A percentile compares a stretch with the other conserved stretches of the same genome.
phyloP scores from a whole-genome alignment of 2,113 vertebrate species.

The Lycaon pictus region DNA sequence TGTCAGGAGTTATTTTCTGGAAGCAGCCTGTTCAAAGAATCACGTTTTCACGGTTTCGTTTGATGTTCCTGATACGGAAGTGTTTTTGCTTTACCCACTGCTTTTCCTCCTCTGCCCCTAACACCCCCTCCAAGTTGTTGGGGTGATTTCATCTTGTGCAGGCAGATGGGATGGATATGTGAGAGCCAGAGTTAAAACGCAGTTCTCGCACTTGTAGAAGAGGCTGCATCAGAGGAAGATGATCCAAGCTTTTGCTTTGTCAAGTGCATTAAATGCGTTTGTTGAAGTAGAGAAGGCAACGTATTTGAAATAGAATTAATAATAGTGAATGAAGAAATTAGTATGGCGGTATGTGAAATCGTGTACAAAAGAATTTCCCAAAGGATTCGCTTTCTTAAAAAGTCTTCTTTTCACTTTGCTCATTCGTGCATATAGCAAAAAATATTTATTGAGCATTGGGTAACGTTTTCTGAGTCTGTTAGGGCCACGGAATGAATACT shows the following conservation, averaged over 20 bases:
- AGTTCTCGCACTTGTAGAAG: slow-evolving; percentile 43
- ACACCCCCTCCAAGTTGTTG: neutral
- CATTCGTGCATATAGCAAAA: slow-evolving; percentile 26
- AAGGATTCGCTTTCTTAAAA: slow-evolving; percentile 39
- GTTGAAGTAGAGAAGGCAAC: slow-evolving; percentile 31
- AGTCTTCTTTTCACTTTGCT: slow-evolving; percentile 52
- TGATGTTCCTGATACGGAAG: neutral
- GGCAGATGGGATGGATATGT: slow-evolving; percentile 7
- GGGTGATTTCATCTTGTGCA: slow-evolving; percentile 34
- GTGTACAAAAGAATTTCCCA: slow-evolving; percentile 48
- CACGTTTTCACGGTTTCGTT: slow-evolving; percentile 21
- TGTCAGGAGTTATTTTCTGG: slow-evolving; percentile 45
- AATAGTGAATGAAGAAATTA: slow-evolving; percentile 41
- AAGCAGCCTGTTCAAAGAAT: slow-evolving; percentile 33
- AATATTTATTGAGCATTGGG: neutral
- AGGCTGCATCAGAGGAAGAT: slow-evolving; percentile 14
- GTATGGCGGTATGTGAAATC: slow-evolving; percentile 47
- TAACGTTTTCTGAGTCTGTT: neutral
- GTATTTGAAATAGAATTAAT: slow-evolving; percentile 39
- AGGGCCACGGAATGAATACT: neutral
- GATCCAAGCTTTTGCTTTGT: slow-evolving; percentile 57
- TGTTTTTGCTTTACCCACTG: neutral
- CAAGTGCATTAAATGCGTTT: slow-evolving; percentile 1
- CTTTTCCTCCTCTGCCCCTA: neutral
- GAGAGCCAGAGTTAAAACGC: slow-evolving; percentile 65